Evolutionary conservation across 2,113 vertebrate species (phyloP).

Genomic region (Lutjanus erythropterus): DNA sequence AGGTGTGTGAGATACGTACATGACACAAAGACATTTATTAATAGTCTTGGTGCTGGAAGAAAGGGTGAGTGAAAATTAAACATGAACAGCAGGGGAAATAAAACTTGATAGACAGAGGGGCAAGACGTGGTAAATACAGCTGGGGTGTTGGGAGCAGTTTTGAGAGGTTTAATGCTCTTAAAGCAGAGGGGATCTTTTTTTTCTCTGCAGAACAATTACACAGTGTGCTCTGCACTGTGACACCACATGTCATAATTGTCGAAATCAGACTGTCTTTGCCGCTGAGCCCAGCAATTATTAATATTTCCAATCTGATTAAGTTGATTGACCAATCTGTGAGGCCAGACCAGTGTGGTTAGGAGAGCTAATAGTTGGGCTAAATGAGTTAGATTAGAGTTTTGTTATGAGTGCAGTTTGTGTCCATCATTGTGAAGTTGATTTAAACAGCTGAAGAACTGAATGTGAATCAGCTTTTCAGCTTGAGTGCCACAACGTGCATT

Average conservation of each 20-base stretch:
- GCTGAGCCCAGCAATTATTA: conserved; percentile 51
- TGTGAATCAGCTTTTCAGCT: conserved; percentile 25
- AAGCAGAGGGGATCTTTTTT: neutral
- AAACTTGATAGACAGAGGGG: neutral
- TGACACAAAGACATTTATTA: neutral
- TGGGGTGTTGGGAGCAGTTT: neutral
- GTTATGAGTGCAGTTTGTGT: neutral
- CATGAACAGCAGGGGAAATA: conserved; percentile 8
- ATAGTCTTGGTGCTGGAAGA: neutral
- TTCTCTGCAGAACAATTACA: neutral
- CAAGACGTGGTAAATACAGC: neutral
- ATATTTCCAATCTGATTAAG: conserved; percentile 8
- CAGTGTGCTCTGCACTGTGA: neutral
- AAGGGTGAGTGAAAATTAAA: conserved; percentile 10
- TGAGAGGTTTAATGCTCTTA: neutral
- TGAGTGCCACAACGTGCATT: neutral
- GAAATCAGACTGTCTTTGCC: conserved; percentile 26
- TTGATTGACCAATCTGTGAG: conserved; percentile 7
- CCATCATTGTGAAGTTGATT: conserved; percentile 21
- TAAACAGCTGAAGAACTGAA: neutral
- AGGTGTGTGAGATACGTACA: neutral
- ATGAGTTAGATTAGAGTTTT: neutral
- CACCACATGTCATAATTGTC: conserved; percentile 1
- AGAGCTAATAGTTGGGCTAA: neutral
- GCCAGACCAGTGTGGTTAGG: neutral